phyloP scores from a whole-genome alignment of 2,888 invertebrate species.

The Noctuana brunneofusca region DNA sequence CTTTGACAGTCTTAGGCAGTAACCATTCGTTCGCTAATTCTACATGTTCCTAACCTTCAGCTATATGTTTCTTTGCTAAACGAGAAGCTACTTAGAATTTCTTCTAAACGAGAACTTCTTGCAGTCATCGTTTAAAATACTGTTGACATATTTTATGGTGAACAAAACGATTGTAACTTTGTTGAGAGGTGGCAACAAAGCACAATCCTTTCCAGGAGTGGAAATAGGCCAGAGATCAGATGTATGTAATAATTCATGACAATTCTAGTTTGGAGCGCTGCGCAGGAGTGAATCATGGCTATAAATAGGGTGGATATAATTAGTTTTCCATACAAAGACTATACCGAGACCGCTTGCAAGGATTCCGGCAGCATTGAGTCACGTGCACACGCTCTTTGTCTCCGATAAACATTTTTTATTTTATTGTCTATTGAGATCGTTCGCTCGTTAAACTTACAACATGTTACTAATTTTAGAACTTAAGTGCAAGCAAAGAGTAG shows the following conservation, averaged over 20 bases:
- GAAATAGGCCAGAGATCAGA: conserved; percentile 36
- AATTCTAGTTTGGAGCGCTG: conserved; percentile 50
- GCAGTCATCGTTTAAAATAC: not conserved
- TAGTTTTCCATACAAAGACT: conserved; percentile 69
- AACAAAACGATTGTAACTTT: not conserved
- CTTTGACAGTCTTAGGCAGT: too few relatives aligned
- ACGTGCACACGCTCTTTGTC: conserved; percentile 60
- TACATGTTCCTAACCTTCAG: too few relatives aligned
- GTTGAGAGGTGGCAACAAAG: not conserved
- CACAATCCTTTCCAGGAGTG: conserved; percentile 13
- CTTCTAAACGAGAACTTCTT: not conserved
- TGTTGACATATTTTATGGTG: not conserved
- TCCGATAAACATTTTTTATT: conserved; percentile 36
- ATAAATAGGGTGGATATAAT: conserved; percentile 66
- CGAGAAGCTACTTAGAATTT: too few relatives aligned
- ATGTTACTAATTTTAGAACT: conserved; percentile 14
- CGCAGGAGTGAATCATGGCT: conserved; percentile 70
- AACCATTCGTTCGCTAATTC: too few relatives aligned
- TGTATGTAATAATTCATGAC: conserved; percentile 53
- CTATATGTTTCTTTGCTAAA: too few relatives aligned
- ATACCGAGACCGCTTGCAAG: conserved; percentile 43
- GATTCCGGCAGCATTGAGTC: conserved; percentile 59
- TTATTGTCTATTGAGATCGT: conserved; percentile 8
- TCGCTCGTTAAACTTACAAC: conserved; percentile 3
- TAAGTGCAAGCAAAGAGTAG: not conserved